Base-by-base conservation (phyloP, 37 sponge, comb jelly and placozoan genomes). In the Haliclona indistincta region DNA sequence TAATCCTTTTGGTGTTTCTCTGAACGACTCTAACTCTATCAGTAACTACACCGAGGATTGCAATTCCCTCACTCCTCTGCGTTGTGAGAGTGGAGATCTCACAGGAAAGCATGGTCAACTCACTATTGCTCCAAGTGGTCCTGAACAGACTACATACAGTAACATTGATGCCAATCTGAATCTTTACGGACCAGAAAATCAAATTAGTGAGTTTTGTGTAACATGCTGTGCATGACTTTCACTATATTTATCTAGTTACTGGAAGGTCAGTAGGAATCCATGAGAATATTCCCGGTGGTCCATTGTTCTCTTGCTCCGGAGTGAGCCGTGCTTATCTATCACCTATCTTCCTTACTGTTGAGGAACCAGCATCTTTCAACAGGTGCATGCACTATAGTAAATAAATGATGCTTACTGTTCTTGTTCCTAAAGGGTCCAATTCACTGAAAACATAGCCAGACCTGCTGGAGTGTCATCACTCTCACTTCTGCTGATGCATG, bases 21-120 rank as follows among this genome's bases (percentile, higher is more conserved):
- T 81, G 13, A 64, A 71, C 66, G 39, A 42, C 22, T 40, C 54
- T 30, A 58, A 38, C 38, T 20, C 3, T 33, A 69, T 55, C 52
- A 82, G 82, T 34, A 43, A 63, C 65, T 84, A 84, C 30, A 22
- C 43, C 3, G 43, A 30, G 4, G 84, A 76, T 61, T 84, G 84
- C 54, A 60, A 66, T 41, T 55, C 58, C 8, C 23, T 3, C 61
- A 40, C 68, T 29, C 34, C 10, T 19, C 26, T 70, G 42, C 49
- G 89, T 30, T 88, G 89, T 78, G 79, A 82, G 49, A 74, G 74
- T 82, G 89, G 89, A 39, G 89, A 88, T 41, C 43, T 83, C 63
- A 67, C 49, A 37, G 79, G 79, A 2, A 88, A 88, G 45, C 83
- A 83, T 73, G 79, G 84, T 4, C 41, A 58, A 44, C 69, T 88